Evolutionary conservation across 2,797 vertebrate genomes (phyloP), one percentile per base, ranked within the genome.

Genomic region (Netta rufina): DNA sequence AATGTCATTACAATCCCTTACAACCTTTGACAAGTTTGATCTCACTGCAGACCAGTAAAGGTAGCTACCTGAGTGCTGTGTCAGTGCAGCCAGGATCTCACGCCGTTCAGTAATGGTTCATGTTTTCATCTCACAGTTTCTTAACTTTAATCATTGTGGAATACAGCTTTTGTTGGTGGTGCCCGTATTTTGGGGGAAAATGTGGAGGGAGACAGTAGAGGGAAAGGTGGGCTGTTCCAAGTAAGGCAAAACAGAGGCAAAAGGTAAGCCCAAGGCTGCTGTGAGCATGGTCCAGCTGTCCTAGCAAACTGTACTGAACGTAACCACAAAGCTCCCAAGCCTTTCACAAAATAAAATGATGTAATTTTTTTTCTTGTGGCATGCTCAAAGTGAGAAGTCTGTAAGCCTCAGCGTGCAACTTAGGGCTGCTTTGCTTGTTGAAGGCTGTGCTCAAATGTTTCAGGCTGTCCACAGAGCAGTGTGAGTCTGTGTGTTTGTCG

Each of bases 1-100:
- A 95, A 78, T 89, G 82, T 83, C 89, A 87, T 94, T 96, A 94
- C 91, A 96, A 96, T 81, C 80, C 89, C 78, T 87, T 91, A 87
- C 82, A 96, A 94, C 95, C 87, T 97, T 92, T 89, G 89, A 84
- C 81, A 90, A 89, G 82, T 92, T 87, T 58, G 79, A 85, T 84
- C n/a, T 89, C 41, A n/a, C 74, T 66, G 69, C 69, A 83, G 69
- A 36, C 24, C 79, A 24, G 61, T 47, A 53, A 28, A 90, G 91
- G 61, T n/a, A 53, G 81, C 47, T 92, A 54, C 51, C 47, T 41
- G 58, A 80, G 66, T 36, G 13, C 30, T 87, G 22, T 22, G 28
- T 43, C 28, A 70, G 24, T 84, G 53, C 13, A 39, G 10, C n/a
- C 51, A 12, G 36, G 78, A 84, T 73, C 22, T 30, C 71, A 67